A percentile compares a stretch with the other conserved stretches of the same genome.
phyloP scores from a whole-genome alignment of 2,113 vertebrate species.

The Sylvia atricapilla region DNA sequence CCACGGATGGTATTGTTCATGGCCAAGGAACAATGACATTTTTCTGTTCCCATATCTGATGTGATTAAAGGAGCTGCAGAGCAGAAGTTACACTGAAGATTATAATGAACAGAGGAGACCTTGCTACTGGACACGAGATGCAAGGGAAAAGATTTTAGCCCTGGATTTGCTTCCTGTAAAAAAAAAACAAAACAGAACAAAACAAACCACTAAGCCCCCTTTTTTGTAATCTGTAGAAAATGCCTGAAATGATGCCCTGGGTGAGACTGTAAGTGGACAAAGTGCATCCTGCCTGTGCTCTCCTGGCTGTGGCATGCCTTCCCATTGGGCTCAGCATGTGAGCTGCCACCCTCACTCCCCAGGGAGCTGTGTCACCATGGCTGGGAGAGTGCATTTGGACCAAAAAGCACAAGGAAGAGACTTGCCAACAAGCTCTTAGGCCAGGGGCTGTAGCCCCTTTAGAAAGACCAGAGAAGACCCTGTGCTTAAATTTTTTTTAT shows the following conservation, averaged over 20 bases:
- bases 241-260: not conserved
- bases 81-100: slow-evolving; percentile 57
- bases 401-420: not conserved
- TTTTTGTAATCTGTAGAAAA: not conserved
- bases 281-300: not conserved
- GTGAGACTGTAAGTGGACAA: not conserved
- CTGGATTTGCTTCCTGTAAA: not conserved
- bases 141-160: not conserved
- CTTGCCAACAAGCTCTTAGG: not conserved
- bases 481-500: not conserved
- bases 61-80: slow-evolving; percentile 60
- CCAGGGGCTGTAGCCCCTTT: not conserved
- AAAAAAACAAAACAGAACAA: not conserved
- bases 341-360: not conserved
- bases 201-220: not conserved
- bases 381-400: not conserved
- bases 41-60: slow-evolving; percentile 67
- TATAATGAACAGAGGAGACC: slow-evolving; percentile 39
- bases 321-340: rapidly evolving
- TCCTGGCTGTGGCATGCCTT: not conserved
- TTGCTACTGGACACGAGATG: not conserved
- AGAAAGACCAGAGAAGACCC: not conserved
- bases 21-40: slow-evolving; percentile 57
- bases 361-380: rapidly evolving
- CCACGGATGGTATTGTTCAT: slow-evolving; percentile 41